Evolutionary conservation across 2,888 invertebrate species (phyloP).

Genomic region (Ligdia adustata): DNA sequence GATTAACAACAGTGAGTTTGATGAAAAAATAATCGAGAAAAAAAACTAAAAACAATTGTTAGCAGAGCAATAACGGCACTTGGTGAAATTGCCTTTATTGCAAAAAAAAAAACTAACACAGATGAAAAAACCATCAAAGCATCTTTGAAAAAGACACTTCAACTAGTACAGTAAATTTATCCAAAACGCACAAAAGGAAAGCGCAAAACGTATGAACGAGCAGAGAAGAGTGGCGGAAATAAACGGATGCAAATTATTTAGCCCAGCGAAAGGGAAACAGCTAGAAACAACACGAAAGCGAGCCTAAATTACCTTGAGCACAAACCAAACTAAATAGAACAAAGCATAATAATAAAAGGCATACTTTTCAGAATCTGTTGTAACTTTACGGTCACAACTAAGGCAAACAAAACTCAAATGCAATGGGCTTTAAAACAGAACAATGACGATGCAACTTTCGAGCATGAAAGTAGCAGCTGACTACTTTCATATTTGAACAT

Average conservation of each 20-base stretch:
- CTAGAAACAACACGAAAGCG: conserved; percentile 55
- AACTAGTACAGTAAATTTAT: conserved; percentile 26
- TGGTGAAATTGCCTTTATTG: too few species aligned
- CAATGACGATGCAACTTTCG: too few species aligned
- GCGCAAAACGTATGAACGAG: conserved; percentile 53
- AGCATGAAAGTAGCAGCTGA: too few species aligned
- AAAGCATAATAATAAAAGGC: conserved; percentile 6
- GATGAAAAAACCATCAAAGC: too few species aligned
- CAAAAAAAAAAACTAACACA: too few species aligned
- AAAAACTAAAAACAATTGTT: too few species aligned
- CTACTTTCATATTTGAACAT: too few species aligned
- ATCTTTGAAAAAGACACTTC: too few species aligned
- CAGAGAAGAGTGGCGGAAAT: conserved; percentile 68
- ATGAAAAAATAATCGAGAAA: too few species aligned
- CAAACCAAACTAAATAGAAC: conserved; percentile 17
- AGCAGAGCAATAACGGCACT: too few species aligned
- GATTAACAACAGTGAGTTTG: too few species aligned
- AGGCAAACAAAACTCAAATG: neutral
- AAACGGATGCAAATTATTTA: conserved; percentile 62
- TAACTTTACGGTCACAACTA: neutral
- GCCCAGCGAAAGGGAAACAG: conserved; percentile 56
- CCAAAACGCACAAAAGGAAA: conserved; percentile 43
- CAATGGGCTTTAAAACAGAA: neutral
- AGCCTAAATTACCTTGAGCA: conserved; percentile 27
- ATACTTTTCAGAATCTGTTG: conserved; percentile 3